Conservation (phyloP, 2,888 invertebrate species). For the Cremastinae sp. region DNA sequence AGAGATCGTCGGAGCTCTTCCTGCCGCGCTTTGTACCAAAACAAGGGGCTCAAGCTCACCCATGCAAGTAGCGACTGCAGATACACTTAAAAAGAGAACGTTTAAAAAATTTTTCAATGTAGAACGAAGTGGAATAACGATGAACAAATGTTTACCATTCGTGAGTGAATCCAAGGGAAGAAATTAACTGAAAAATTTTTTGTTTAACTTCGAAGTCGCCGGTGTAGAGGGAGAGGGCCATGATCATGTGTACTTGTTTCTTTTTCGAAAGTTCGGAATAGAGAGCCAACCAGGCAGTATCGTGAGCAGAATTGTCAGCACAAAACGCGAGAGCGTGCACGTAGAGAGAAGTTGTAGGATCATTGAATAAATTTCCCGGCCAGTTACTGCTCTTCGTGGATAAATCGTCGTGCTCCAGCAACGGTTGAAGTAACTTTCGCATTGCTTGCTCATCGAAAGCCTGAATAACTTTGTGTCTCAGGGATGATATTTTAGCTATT, state of each 20-base stretch:
- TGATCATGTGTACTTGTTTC: slow-evolving; percentile 81
- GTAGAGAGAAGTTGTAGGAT: slow-evolving; percentile 80
- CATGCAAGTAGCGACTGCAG: slow-evolving; percentile 75
- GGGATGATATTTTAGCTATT: slow-evolving; percentile 76
- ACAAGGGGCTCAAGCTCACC: slow-evolving; percentile 75
- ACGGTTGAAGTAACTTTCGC: slow-evolving; percentile 78
- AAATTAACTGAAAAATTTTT: slow-evolving; percentile 79
- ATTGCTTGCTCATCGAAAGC: slow-evolving; percentile 78
- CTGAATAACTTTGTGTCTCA: slow-evolving; percentile 77
- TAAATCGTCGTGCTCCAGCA: slow-evolving; percentile 73
- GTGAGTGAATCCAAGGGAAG: slow-evolving; percentile 76
- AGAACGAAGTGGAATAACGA: not conserved
- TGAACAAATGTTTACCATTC: slow-evolving; percentile 74
- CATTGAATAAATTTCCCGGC: slow-evolving; percentile 73
- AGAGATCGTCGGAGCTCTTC: slow-evolving; percentile 42
- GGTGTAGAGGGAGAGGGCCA: slow-evolving; percentile 81
- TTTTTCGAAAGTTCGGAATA: slow-evolving; percentile 79
- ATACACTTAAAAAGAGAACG: slow-evolving; percentile 64
- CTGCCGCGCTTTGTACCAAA: slow-evolving; percentile 71
- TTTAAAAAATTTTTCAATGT: not conserved
- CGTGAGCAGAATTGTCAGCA: slow-evolving; percentile 80
- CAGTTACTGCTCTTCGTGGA: slow-evolving; percentile 66
- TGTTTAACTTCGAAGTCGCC: slow-evolving; percentile 79
- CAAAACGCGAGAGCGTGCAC: slow-evolving; percentile 81
- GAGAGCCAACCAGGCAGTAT: slow-evolving; percentile 80